Conservation (phyloP, 1,140 invertebrate species). For the Halictus rubicundus region DNA sequence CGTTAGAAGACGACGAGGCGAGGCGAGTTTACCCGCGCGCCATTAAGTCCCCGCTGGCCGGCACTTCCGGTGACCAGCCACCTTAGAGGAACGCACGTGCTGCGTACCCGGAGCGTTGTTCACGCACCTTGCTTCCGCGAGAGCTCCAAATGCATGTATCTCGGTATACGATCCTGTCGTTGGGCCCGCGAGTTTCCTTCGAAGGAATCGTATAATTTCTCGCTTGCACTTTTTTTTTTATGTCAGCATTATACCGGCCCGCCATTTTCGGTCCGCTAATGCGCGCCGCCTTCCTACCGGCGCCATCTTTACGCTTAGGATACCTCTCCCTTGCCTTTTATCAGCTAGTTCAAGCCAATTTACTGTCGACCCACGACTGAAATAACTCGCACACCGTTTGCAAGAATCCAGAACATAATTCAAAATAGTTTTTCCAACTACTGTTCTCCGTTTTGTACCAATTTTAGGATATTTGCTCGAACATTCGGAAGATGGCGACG, state of each 20-base stretch:
- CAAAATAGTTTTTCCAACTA: no score
- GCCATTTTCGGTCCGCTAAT: background rate
- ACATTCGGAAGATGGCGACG: no score
- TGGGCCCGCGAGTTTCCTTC: background rate
- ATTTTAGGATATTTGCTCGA: no score
- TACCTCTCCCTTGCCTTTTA: no score
- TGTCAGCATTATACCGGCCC: background rate
- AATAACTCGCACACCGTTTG: no score
- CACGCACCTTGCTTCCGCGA: constrained; percentile 71
- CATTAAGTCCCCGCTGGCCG: constrained; percentile 42
- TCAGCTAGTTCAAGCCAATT: no score
- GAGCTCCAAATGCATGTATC: constrained; percentile 48
- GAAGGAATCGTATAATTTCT: constrained; percentile 19
- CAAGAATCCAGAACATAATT: no score
- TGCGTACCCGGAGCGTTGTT: constrained; percentile 54
- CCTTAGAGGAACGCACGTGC: constrained; percentile 39
- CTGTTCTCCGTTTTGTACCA: no score
- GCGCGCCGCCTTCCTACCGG: background rate
- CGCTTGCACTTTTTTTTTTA: background rate
- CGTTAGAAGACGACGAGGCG: constrained; percentile 38
- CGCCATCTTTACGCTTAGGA: no score
- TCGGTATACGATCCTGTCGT: constrained; percentile 32
- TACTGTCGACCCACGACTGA: no score
- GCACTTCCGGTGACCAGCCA: constrained; percentile 51
- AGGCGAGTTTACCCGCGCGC: constrained; percentile 28